These are phyloP conservation scores for Xerus inauris DNA, from an alignment of 2,113 vertebrate genomes.

Conservation along the genomic window DNA sequence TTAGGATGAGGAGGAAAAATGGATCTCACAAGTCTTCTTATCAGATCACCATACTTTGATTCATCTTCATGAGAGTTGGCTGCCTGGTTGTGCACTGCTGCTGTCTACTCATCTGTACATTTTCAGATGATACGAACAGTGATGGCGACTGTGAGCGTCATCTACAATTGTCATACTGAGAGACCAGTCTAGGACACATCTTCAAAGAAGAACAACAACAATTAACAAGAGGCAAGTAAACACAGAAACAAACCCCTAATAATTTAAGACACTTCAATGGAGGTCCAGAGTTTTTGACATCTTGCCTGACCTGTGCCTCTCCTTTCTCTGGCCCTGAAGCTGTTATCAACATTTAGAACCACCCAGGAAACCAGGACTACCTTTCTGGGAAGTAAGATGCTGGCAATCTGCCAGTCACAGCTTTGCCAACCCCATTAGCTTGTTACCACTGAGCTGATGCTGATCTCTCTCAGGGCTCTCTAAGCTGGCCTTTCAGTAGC, in stretches of 20 bases:
- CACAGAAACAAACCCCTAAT: neutral
- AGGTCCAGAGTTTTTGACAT: neutral
- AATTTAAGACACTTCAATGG: neutral
- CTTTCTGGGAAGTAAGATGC: constrained; percentile 20
- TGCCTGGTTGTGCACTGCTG: constrained; percentile 50
- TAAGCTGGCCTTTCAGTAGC: constrained; percentile 55
- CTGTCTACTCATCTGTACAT: constrained; percentile 47
- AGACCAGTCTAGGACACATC: neutral
- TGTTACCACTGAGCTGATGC: constrained; percentile 29
- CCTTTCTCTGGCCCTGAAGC: neutral
- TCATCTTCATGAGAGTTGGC: constrained; percentile 73
- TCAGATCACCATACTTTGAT: constrained; percentile 82
- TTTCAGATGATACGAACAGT: constrained; percentile 48
- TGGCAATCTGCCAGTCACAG: neutral
- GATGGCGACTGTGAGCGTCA: constrained; percentile 30
- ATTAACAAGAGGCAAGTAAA: neutral
- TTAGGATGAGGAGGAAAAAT: constrained; percentile 73
- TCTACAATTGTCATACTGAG: neutral
- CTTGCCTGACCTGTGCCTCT: neutral
- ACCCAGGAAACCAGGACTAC: neutral
- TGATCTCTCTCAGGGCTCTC: neutral
- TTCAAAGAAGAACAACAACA: neutral
- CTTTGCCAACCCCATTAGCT: constrained; percentile 32
- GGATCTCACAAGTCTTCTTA: constrained; percentile 82
- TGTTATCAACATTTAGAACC: neutral